A percentile compares a stretch with the other conserved stretches of the same genome.
phyloP scores from a whole-genome alignment of 1,140 invertebrate genomes.

The Prorops nasuta region DNA sequence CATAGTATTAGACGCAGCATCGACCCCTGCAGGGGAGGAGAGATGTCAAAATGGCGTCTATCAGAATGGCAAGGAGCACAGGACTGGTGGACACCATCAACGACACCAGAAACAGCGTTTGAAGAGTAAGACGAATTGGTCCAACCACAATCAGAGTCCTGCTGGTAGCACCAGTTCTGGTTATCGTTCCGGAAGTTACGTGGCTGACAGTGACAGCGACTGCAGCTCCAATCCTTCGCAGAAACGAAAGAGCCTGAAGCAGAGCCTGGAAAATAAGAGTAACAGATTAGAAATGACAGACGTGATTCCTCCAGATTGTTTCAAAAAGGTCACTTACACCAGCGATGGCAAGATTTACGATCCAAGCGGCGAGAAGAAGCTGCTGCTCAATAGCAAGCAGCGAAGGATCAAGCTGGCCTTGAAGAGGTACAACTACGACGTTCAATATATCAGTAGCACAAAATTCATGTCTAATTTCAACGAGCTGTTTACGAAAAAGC shows the following conservation, averaged over 20 bases:
- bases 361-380: slow-evolving; percentile 20
- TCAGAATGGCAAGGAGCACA: no score
- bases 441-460: slow-evolving; percentile 62
- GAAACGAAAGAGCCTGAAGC: slow-evolving; percentile 51
- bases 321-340: slow-evolving; percentile 37
- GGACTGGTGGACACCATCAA: no score
- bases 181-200: slow-evolving; percentile 58
- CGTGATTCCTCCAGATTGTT: slow-evolving; percentile 31
- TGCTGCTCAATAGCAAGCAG: slow-evolving; percentile 44
- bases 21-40: no score
- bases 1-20: no score
- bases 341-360: slow-evolving; percentile 37
- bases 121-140: slow-evolving; percentile 12
- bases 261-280: neutral
- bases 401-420: slow-evolving; percentile 47
- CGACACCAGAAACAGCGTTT: neutral
- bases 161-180: slow-evolving; percentile 62
- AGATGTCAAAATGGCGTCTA: no score
- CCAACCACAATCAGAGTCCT: slow-evolving; percentile 36
- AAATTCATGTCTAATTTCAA: slow-evolving; percentile 65
- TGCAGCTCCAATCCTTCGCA: slow-evolving; percentile 50
- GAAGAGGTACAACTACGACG: slow-evolving; percentile 48
- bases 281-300: neutral
- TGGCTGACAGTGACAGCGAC: slow-evolving; percentile 60
- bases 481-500: slow-evolving; percentile 58